Evolutionary conservation across 2,113 vertebrate species (phyloP), one percentile per base, ranked within the genome.

Genomic region (Poecilia latipinna): DNA sequence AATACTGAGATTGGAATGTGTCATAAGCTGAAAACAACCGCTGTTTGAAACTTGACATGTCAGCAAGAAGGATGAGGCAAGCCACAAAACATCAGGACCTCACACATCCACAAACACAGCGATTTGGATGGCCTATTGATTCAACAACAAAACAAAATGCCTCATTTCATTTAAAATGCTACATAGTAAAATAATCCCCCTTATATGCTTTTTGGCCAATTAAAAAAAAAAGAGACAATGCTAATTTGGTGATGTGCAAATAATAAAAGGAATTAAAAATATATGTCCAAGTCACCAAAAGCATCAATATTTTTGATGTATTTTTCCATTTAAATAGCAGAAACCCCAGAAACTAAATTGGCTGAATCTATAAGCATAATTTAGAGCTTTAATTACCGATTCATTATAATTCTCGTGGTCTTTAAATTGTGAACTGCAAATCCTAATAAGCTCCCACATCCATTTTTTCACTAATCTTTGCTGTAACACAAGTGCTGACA

Each of bases 381-480:
- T 42, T 42, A 15, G 39, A 13, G 39, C 39, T 42, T 42, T 15
- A 42, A 42, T 42, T 12, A 42, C 39, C 10, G 13, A 42, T 12
- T 13, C 39, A 42, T 83, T 51, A 48, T 8, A 62, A 33, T 68
- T 72, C 32, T 26, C 33, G 19, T 37, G n/a, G 31, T 13, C 33
- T 32, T 33, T 12, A 64, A 63, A 74, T 65, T 65, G 3, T 35
- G 68, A 68, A 83, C 60, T 35, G 31, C 68, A 64, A 69, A 73
- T 51, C 28, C 57, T 80, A 68, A 76, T 66, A 61, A 28, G 35
- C 15, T 4, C 69, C 71, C 7, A 67, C 44, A 6, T 24, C 60
- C 70, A 76, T 44, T 77, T 68, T 66, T 57, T 19, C 61, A 28
- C 11, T 37, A 51, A 86, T 79, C 26, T 32, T 66, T 70, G 85